A percentile compares a stretch with the other conserved stretches of the same genome.
phyloP scores from a whole-genome alignment of 2,113 vertebrate genomes.

The Hiodon tergisus region DNA sequence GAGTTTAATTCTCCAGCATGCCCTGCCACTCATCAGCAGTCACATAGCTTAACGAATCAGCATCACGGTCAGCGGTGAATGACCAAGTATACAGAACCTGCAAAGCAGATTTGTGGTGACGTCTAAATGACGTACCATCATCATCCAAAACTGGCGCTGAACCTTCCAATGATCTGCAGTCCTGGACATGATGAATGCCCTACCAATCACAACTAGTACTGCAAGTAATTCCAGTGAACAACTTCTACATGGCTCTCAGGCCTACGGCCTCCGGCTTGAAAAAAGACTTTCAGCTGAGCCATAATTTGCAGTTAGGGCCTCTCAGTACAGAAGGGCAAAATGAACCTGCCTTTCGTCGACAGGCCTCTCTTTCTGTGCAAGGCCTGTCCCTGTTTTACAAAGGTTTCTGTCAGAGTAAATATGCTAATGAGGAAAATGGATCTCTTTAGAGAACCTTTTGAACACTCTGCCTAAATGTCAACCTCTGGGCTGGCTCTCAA shows the following conservation, averaged over 20 bases:
- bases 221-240: no score
- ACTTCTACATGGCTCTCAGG: no score
- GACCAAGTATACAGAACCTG: not conserved
- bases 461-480: not conserved
- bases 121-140: not conserved
- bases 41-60: not conserved
- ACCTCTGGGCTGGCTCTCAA: not conserved
- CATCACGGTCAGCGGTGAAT: not conserved
- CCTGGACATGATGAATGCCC: no score
- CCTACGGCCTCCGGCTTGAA: no score
- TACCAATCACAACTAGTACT: no score
- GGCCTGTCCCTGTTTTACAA: not conserved
- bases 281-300: no score
- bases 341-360: no score
- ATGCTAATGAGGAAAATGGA: not conserved
- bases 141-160: not conserved
- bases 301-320: no score
- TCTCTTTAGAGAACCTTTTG: not conserved
- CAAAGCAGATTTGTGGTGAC: not conserved
- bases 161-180: not conserved
- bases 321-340: no score
- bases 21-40: not conserved
- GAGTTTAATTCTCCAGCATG: not conserved
- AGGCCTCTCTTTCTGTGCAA: no score
- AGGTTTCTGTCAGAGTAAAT: not conserved